Evolutionary conservation across 2,888 invertebrate genomes (phyloP), one percentile per base, ranked within the genome.

Genomic region (Parascotia fuliginaria): DNA sequence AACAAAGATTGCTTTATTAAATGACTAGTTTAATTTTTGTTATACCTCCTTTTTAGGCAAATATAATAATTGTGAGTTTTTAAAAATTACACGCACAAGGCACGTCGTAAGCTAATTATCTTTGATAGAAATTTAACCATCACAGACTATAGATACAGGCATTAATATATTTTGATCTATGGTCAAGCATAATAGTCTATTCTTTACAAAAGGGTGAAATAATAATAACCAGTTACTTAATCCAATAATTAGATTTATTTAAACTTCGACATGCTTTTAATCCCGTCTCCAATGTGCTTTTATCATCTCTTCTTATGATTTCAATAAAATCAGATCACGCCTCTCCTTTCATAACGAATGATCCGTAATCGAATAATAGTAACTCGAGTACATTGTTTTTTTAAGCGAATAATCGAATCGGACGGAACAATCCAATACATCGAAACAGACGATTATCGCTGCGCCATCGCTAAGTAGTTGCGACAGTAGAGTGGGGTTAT

Each of bases 391-490:
- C 54, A 41, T 65, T 70, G 64, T 68, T 81, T 80, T 80, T 80
- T 79, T 73, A 70, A 73, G 70, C 77, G 71, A 77, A 75, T 79
- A 81, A 85, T 84, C 77, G 79, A 85, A 81, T 85, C 79, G 79
- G 86, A 87, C 85, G 79, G 82, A 81, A 84, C 85, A 87, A 89
- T 89, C 82, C 83, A 81, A 82, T 83, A 80, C 85, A 81, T 82
- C 74, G 79, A 74, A 75, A 81, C 79, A 79, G 75, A 77, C 84
- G 83, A 87, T 88, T 85, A 88, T 87, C 83, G 81, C 63, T 74
- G 41, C 63, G 64, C 70, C 81, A 75, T 81, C 78, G 82, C 81
- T 89, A 89, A 89, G 88, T 87, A 88, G 74, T 83, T 73, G 81
- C 81, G 89, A 89, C 87, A 82, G 70, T 68, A 57, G 69, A 68